Conservation (phyloP, 2,113 vertebrate genomes). For the Notarius quadriscutis region DNA sequence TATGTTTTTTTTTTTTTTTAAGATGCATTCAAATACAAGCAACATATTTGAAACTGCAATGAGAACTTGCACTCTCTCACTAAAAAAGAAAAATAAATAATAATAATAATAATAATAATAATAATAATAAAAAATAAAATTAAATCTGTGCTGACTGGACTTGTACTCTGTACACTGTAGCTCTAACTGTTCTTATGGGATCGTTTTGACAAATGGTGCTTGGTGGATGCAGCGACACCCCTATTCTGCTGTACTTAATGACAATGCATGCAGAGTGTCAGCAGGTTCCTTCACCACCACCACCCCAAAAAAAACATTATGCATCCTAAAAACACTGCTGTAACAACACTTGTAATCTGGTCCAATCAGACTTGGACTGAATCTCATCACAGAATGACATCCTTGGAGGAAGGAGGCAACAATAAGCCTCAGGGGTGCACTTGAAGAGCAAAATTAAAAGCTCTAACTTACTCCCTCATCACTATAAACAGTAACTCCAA, state of each 20-base stretch:
- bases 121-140: background rate
- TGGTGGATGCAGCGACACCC: slow-evolving; percentile 3
- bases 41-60: background rate
- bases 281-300: background rate
- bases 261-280: slow-evolving; percentile 15
- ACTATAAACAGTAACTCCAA: slow-evolving; percentile 11
- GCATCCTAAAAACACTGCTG: background rate
- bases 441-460: slow-evolving; percentile 49
- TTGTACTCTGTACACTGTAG: background rate
- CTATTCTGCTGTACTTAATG: slow-evolving; percentile 1
- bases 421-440: slow-evolving; percentile 40
- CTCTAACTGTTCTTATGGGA: slow-evolving; percentile 17
- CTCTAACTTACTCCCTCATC: slow-evolving; percentile 24
- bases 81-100: background rate
- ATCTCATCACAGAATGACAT: slow-evolving; percentile 38
- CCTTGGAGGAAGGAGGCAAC: slow-evolving; percentile 29
- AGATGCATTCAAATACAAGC: background rate
- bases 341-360: slow-evolving; percentile 24
- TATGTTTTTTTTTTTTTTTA: background rate
- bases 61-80: background rate
- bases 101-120: too few species aligned
- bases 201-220: slow-evolving; percentile 21
- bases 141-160: slow-evolving; percentile 8
- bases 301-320: background rate
- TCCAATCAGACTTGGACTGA: slow-evolving; percentile 33